Conservation (phyloP, 2,797 vertebrate species). For the Pseudomugil tenellus region DNA sequence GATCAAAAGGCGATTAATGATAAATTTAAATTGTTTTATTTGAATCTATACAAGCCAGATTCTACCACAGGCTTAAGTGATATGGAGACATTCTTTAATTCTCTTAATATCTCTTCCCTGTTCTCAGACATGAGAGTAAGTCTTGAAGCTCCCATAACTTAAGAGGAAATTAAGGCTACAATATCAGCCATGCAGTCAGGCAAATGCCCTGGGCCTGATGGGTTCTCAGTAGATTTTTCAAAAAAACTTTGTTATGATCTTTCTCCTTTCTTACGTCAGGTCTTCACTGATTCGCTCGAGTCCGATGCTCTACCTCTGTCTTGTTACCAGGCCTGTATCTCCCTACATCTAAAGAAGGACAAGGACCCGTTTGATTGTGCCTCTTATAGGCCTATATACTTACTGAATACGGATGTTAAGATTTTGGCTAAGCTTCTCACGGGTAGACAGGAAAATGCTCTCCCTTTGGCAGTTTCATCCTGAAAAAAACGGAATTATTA, state of each 20-base stretch:
- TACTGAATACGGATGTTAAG: no score
- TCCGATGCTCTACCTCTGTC: not conserved
- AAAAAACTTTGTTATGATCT: not conserved
- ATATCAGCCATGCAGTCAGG: conserved; percentile 4
- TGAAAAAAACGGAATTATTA: no score
- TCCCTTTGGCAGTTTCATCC: no score
- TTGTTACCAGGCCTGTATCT: not conserved
- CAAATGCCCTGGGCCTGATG: not conserved
- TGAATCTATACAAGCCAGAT: not conserved
- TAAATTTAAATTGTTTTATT: not conserved
- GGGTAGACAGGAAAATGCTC: no score
- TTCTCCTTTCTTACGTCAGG: not conserved
- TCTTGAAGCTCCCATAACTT: not conserved
- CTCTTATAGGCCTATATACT: no score
- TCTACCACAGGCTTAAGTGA: no score
- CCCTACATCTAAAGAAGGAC: not conserved
- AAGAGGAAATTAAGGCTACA: not conserved
- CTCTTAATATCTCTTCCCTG: not conserved
- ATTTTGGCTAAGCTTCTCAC: no score
- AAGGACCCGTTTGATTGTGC: no score
- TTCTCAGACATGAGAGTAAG: not conserved
- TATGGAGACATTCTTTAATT: not conserved
- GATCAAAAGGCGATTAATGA: not conserved
- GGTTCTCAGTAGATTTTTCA: not conserved
- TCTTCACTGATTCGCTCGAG: not conserved